Evolutionary conservation across 2,113 vertebrate genomes (phyloP).

Genomic region (Shinisaurus crocodilurus): DNA sequence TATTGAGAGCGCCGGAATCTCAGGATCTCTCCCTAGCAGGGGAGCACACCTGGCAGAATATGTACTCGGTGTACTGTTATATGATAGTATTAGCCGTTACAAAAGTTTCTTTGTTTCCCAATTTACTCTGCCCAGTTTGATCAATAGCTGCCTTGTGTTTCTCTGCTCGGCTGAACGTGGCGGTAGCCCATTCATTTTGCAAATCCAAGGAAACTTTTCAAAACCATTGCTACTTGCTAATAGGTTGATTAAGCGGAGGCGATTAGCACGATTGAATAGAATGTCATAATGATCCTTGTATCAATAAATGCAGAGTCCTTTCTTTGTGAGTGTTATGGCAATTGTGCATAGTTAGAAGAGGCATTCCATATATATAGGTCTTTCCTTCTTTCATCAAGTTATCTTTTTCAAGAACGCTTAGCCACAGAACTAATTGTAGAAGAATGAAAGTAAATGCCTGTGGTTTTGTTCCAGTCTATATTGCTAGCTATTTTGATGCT

Average conservation of each 20-base stretch:
- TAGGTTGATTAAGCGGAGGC: constrained; percentile 2
- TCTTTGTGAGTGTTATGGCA: neutral
- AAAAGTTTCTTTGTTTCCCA: constrained; percentile 36
- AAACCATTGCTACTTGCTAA: neutral
- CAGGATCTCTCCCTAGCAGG: neutral
- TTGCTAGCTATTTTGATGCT: neutral
- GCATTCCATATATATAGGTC: neutral
- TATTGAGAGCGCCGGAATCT: neutral
- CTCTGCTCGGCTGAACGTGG: constrained; percentile 24
- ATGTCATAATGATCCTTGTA: neutral
- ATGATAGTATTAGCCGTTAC: constrained; percentile 17
- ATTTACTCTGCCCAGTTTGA: constrained; percentile 10
- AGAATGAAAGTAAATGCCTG: neutral
- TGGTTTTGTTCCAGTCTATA: neutral
- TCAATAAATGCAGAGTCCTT: neutral
- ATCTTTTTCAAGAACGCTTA: neutral
- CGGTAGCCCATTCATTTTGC: neutral
- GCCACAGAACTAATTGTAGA: neutral
- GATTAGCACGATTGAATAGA: neutral
- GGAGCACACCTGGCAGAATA: neutral
- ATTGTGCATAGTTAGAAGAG: neutral
- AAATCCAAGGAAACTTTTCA: constrained; percentile 7
- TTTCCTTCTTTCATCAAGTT: neutral
- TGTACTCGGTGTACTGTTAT: neutral
- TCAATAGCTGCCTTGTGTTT: constrained; percentile 33